Conservation (phyloP, 2,113 vertebrate species). For the Stomatorhinus ivindoensis region DNA sequence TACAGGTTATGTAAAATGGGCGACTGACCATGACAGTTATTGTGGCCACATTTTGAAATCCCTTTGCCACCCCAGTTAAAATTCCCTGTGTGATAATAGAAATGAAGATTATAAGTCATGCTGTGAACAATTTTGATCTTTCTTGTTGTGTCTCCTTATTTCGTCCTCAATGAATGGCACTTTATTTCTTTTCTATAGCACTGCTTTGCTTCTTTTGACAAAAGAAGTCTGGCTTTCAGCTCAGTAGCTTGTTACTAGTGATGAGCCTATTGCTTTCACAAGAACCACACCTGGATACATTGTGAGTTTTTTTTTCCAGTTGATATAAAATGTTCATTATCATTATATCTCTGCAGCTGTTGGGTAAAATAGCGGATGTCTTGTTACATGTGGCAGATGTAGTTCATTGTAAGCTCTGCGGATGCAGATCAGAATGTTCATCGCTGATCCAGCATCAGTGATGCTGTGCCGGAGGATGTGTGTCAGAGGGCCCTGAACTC, state of each 20-base stretch:
- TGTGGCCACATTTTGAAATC: too few species aligned
- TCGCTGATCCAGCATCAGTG: neutral
- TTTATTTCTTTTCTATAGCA: neutral
- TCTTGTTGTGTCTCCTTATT: neutral
- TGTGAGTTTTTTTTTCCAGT: neutral
- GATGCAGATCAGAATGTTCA: neutral
- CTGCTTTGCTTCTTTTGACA: neutral
- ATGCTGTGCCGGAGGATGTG: neutral
- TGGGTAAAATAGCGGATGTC: neutral
- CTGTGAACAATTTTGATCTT: neutral
- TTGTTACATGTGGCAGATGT: neutral
- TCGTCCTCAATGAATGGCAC: neutral
- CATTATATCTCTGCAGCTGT: neutral
- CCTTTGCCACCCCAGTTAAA: too few species aligned
- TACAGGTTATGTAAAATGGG: too few species aligned
- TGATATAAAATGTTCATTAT: neutral
- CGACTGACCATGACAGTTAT: neutral
- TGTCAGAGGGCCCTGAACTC: neutral
- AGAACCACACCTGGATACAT: neutral
- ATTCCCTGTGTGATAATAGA: neutral
- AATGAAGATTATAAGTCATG: neutral
- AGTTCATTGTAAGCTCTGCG: too few species aligned
- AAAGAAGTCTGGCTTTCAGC: neutral
- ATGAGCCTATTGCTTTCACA: neutral
- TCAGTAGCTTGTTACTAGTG: neutral